Percentiles rank a stretch among this genome's conserved stretches.
Evolutionary conservation across 2,113 vertebrate genomes (phyloP).

Genomic region (Mobula birostris): DNA sequence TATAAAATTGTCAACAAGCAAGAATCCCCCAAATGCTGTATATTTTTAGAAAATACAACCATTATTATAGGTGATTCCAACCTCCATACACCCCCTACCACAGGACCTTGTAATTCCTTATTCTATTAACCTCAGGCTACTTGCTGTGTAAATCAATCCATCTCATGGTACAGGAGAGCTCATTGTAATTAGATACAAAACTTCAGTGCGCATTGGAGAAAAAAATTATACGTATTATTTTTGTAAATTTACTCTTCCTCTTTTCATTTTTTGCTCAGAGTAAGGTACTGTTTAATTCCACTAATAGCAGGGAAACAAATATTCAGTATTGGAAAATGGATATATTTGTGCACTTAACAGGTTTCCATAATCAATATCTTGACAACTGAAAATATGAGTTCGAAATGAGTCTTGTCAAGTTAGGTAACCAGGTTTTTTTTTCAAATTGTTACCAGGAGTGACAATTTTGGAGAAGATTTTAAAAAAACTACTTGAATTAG

Average conservation of each 20-base stretch:
- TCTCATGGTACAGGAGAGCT: neutral
- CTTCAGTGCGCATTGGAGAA: neutral
- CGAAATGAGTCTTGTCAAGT: neutral
- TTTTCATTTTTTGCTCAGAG: neutral
- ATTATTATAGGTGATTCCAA: neutral
- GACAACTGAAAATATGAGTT: neutral
- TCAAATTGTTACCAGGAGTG: neutral
- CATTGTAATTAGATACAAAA: neutral
- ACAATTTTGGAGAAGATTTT: neutral
- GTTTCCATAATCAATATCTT: neutral
- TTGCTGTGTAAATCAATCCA: neutral
- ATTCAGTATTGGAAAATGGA: neutral
- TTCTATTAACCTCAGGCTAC: neutral
- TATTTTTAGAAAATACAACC: neutral
- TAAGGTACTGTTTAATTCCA: neutral
- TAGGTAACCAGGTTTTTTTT: neutral
- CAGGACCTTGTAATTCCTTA: neutral
- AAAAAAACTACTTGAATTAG: neutral
- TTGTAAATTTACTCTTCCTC: neutral
- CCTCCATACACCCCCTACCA: too few relatives aligned
- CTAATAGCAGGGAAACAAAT: neutral
- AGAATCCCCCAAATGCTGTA: neutral
- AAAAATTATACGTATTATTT: neutral
- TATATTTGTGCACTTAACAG: neutral
- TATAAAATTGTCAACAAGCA: neutral